Evolutionary conservation across 2,113 vertebrate genomes (phyloP).

Genomic region (Chaetodon trifascialis): DNA sequence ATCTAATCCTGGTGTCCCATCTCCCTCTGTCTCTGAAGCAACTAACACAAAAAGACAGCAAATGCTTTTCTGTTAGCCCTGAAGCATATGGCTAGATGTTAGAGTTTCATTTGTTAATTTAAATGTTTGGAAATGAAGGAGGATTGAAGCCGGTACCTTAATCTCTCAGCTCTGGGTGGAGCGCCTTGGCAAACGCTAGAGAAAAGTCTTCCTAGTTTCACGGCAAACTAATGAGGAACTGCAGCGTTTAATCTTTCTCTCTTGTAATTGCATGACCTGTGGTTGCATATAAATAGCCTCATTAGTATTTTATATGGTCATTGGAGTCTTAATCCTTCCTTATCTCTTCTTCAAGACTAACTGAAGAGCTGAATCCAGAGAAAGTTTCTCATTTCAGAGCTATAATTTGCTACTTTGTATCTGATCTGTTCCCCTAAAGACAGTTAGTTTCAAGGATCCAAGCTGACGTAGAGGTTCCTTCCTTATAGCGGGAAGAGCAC

Average conservation of each 20-base stretch:
- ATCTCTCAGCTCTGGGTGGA: constrained; percentile 32
- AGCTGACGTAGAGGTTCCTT: constrained; percentile 1
- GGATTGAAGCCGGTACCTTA: not conserved
- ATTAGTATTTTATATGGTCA: constrained; percentile 77
- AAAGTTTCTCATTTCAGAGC: constrained; percentile 57
- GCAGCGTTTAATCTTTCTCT: constrained; percentile 65
- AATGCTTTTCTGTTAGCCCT: constrained; percentile 19
- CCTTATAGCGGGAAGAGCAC: not conserved
- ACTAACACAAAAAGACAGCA: constrained; percentile 36
- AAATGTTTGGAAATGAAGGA: constrained; percentile 18
- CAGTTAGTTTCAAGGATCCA: not conserved
- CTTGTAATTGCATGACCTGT: constrained; percentile 68
- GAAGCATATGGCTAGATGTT: constrained; percentile 5
- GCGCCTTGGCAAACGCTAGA: constrained; percentile 9
- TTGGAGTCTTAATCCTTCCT: constrained; percentile 63
- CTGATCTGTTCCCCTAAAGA: constrained; percentile 37
- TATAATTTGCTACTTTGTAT: constrained; percentile 36
- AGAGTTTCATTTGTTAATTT: constrained; percentile 9
- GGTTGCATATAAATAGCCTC: constrained; percentile 84
- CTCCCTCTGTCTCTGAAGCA: constrained; percentile 32
- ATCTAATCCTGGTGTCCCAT: constrained; percentile 55
- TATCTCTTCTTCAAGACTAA: constrained; percentile 61
- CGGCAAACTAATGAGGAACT: constrained; percentile 58
- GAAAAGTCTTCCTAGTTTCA: constrained; percentile 26
- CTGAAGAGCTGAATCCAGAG: constrained; percentile 41